Conservation (phyloP, 2,797 vertebrate species). For the Rhinophrynus dorsalis region DNA sequence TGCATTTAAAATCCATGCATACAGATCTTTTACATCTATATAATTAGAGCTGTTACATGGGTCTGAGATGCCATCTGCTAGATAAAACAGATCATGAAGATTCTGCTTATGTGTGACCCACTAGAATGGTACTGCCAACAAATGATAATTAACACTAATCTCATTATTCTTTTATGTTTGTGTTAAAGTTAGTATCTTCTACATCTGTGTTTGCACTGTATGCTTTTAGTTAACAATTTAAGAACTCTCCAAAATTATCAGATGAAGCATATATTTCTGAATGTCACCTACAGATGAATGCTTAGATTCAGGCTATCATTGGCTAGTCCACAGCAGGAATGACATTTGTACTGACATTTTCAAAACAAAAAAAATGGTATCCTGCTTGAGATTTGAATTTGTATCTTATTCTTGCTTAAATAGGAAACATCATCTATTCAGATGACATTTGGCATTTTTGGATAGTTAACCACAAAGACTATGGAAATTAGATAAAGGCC, state of each 20-base stretch:
- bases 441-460: constrained; percentile 40
- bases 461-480: constrained; percentile 23
- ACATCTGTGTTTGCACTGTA: constrained; percentile 7
- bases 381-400: constrained; percentile 33
- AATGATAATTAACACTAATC: constrained; percentile 11
- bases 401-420: constrained; percentile 44
- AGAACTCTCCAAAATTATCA: constrained; percentile 31
- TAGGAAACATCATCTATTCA: constrained; percentile 41
- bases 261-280: constrained; percentile 37
- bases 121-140: constrained; percentile 10
- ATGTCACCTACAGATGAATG: constrained; percentile 43
- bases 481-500: constrained; percentile 5
- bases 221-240: constrained; percentile 23
- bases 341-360: constrained; percentile 49
- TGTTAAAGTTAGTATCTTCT: neutral
- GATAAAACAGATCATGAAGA: too few relatives aligned
- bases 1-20: too few relatives aligned
- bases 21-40: too few relatives aligned
- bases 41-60: too few relatives aligned
- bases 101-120: constrained; percentile 3
- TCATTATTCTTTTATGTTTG: neutral
- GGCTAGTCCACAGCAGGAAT: constrained; percentile 41
- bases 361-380: constrained; percentile 33
- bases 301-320: constrained; percentile 40
- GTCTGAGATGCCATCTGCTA: too few relatives aligned